Base-by-base conservation (phyloP, 2,888 invertebrate species). In the Parascotia fuliginaria region DNA sequence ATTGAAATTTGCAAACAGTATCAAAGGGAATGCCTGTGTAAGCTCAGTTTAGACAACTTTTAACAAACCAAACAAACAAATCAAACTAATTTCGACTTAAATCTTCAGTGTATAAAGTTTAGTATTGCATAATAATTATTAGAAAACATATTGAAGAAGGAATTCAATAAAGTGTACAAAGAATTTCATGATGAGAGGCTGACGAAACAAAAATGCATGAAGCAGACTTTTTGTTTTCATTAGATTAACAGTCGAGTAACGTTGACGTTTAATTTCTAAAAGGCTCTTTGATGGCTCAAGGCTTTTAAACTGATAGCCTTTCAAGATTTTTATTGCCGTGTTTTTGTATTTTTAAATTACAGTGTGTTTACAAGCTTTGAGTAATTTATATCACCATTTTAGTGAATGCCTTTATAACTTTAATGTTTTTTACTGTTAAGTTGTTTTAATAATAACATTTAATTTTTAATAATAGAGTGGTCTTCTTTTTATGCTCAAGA, bases 1-100 rank as follows among this genome's bases (percentile, higher is more conserved):
- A 64, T 62, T 59, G 43, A 57, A 61, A 58, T 64, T 65, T 49
- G 34, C 27, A 49, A 62, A 65, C 65, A 48, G 44, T 57, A 62
- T 65, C 65, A 65, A 65, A 61, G 56, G 34, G 52, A 55, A 64
- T 52, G 46, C 55, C 52, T 41, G 27, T 41, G 36, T 47, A 52
- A 54, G 34, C 42, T 42, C 45, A 52, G 28, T 51, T 68, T 42
- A 43, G 49, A 36, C 32, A 52, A 46, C 42, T 46, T 60, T 54
- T 41, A 53, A 47, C 48, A 31, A 53, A 42, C 27, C 37, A 3
- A 0, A 0, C 0, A 5, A n/a, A 2, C 9, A 5, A 4, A 2
- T n/a, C 39, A 19, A 15, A 9, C n/a, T 40, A 33, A 55, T 15
- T 32, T 2, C n/a, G 38, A 41, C 33, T 33, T 27, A 11, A 14